Percentiles rank a stretch among this genome's conserved stretches.
Conservation (phyloP, 2,888 invertebrate genomes). For the Petrolisthes cinctipes region DNA sequence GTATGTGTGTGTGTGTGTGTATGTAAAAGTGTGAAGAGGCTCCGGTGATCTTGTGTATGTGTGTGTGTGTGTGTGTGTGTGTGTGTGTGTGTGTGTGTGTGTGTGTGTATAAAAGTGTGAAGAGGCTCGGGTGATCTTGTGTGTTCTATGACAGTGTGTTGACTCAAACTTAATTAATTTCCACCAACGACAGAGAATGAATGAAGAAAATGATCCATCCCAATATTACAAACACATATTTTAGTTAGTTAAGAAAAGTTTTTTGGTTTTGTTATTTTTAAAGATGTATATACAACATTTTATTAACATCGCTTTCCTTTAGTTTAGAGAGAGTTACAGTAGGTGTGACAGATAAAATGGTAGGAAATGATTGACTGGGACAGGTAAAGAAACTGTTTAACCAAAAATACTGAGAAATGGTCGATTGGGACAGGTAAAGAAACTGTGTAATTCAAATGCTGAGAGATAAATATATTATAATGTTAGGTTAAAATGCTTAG, state of each 20-base stretch:
- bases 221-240: no score
- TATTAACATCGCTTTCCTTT: background rate
- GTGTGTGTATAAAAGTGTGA: slow-evolving; percentile 19
- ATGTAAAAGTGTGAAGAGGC: background rate
- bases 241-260: no score
- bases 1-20: slow-evolving; percentile 4
- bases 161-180: no score
- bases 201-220: no score
- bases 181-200: no score
- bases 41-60: background rate
- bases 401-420: slow-evolving; percentile 4
- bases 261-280: background rate
- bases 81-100: slow-evolving; percentile 16
- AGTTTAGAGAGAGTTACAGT: background rate
- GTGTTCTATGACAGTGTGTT: slow-evolving; percentile 25
- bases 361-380: slow-evolving; percentile 8
- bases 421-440: slow-evolving; percentile 14
- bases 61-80: slow-evolving; percentile 22
- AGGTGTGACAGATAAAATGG: background rate
- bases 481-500: no score
- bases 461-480: no score
- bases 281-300: background rate
- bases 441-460: no score
- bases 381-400: no score
- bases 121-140: slow-evolving; percentile 8